Evolutionary conservation across 1,140 invertebrate genomes (phyloP), one percentile per base, ranked within the genome.

Genomic region (Brachionus calyciflorus): DNA sequence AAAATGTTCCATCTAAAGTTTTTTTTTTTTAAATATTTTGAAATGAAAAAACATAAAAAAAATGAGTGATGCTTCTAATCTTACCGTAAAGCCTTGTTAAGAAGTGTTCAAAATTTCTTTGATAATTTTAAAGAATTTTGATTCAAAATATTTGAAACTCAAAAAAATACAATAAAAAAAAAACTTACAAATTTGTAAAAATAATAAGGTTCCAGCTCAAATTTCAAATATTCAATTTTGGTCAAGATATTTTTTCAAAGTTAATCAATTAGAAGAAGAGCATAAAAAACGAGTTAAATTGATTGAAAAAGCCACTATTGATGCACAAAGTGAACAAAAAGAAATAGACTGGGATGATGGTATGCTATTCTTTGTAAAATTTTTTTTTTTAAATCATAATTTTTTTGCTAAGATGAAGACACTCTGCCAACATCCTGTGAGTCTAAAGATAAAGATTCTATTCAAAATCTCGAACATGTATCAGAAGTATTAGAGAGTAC

Each of bases 241-340:
- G 60, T 21, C 37, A 44, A 44, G 60, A 44, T 65, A 65, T 65
- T 65, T 65, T 65, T 65, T 24, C 24, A 65, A n/a, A 65, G 17
- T 65, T 24, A 65, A 65, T 65, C 17, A 24, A 24, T 65, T 65
- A 44, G 41, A 65, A 26, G 37, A 65, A 65, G 60, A 65, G 9
- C 40, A 65, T 12, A 65, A 41, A n/a, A 65, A 65, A 41, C 17
- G 60, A 44, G 41, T 46, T 44, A 46, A 65, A 46, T 44, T 65
- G 24, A 65, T 65, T 24, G 60, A 65, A 65, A 65, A 65, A 24
- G 37, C 17, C 24, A 37, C 26, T 12, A 24, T 5, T 30, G 33
- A 24, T 44, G 41, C 24, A 3, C 3, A 26, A 14, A 44, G 12
- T 21, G 37, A 44, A 44, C 33, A 37, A 37, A 41, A 46, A 44